Conservation (phyloP, 2,797 vertebrate genomes). For the Spinibarbus caldwelli region DNA sequence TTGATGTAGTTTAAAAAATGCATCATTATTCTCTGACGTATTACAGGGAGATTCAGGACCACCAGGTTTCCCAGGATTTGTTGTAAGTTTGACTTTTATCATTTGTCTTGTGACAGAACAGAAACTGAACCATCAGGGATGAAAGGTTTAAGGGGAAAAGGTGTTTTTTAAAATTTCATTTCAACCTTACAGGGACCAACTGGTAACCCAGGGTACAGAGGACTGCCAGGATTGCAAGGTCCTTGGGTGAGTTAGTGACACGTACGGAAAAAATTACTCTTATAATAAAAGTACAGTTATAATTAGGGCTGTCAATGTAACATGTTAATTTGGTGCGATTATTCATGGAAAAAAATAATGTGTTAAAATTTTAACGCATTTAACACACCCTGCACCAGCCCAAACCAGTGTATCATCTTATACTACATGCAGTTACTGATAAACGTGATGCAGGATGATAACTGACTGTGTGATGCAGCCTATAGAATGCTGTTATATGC, state of each 20-base stretch:
- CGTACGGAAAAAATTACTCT: background rate
- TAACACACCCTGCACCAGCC: no score
- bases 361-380: no score
- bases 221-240: constrained; percentile 79
- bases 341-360: no score
- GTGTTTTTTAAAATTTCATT: background rate
- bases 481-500: no score
- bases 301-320: background rate
- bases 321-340: background rate
- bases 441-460: background rate
- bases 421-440: background rate
- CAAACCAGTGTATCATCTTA: no score
- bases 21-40: background rate
- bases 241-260: constrained; percentile 74
- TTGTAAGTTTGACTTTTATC: constrained; percentile 21
- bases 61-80: constrained; percentile 68
- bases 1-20: background rate
- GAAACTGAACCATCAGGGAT: no score
- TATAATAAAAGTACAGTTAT: background rate
- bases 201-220: constrained; percentile 77
- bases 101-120: background rate
- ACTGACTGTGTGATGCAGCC: background rate
- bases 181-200: constrained; percentile 78
- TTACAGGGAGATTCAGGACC: constrained; percentile 86
- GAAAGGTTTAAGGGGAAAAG: background rate